Evolutionary conservation across 2,888 invertebrate genomes (phyloP), one percentile per base, ranked within the genome.

Genomic region (Campopleginae sp.): DNA sequence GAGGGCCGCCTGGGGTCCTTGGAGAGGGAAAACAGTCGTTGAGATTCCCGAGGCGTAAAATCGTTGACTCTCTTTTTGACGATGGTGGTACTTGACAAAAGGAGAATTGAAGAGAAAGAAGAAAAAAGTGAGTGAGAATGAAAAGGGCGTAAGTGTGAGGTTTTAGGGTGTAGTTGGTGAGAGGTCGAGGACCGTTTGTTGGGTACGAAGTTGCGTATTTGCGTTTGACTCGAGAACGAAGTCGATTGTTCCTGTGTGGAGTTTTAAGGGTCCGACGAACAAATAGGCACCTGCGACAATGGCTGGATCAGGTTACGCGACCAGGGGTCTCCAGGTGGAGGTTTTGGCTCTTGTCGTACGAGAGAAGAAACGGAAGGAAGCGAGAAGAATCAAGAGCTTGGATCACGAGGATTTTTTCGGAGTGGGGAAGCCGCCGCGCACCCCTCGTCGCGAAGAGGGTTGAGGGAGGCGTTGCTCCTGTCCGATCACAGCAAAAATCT

Each of bases 11-110:
- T 90, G 90, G 90, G 90, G 90, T 90, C 12, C 54, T 58, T 91
- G 89, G 89, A 91, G 91, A 90, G 89, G 89, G 90, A 90, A 91
- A 93, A 92, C 91, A 91, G 91, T 92, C 91, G 92, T 93, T 91
- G 93, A 91, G 89, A 89, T 88, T 89, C 88, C 79, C 88, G 87
- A 90, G 90, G 88, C 88, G 90, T 88, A 89, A 88, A 91, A 90
- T 90, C 89, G 88, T 87, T 87, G 90, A 89, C 88, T 90, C 87
- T 82, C 75, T 58, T 80, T 68, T 82, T 72, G 84, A 86, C 68
- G 84, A 86, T 65, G 72, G 48, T 63, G 80, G 54, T 66, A 58
- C 71, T 77, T 42, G 72, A 86, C 85, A 87, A 84, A 68, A 81
- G 75, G 54, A 80, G 85, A 82, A 82, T 54, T 58, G 38, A 80